Evolutionary conservation across 2,797 vertebrate genomes (phyloP).

Genomic region (Mus minutoides): DNA sequence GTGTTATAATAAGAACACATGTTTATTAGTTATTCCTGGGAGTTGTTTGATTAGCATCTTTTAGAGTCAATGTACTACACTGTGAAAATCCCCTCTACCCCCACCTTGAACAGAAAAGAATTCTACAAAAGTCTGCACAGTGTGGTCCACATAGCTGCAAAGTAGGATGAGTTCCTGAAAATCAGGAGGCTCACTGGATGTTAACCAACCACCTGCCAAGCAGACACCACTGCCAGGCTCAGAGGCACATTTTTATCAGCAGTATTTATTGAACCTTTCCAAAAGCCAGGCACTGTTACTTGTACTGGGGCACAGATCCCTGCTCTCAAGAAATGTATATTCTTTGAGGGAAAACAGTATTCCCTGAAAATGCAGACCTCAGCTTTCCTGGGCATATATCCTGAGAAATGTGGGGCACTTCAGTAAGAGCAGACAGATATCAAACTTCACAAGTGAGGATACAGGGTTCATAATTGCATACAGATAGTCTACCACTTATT

Average conservation of each 20-base stretch:
- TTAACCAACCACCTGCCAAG: not conserved
- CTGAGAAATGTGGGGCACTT: not conserved
- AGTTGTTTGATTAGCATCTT: conserved; percentile 24
- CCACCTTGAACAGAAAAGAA: not conserved
- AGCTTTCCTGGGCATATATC: not conserved
- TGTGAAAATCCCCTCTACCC: not conserved
- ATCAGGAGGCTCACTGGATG: not conserved
- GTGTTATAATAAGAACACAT: not conserved
- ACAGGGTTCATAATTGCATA: not conserved
- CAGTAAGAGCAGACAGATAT: not conserved
- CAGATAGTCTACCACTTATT: not conserved
- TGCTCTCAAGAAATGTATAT: not conserved
- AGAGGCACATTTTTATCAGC: not conserved
- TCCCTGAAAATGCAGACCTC: not conserved
- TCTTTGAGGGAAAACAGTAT: not conserved
- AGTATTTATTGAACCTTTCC: not conserved
- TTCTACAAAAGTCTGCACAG: not conserved
- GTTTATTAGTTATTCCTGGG: not conserved
- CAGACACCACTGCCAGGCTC: too few relatives aligned
- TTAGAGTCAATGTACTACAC: not conserved
- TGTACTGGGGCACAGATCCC: not conserved
- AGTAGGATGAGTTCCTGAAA: not conserved
- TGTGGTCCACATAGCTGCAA: not conserved
- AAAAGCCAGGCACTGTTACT: not conserved
- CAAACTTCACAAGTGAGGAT: not conserved